Evolutionary conservation across 2,888 invertebrate genomes (phyloP).

Genomic region (Seira sanloemensis): DNA sequence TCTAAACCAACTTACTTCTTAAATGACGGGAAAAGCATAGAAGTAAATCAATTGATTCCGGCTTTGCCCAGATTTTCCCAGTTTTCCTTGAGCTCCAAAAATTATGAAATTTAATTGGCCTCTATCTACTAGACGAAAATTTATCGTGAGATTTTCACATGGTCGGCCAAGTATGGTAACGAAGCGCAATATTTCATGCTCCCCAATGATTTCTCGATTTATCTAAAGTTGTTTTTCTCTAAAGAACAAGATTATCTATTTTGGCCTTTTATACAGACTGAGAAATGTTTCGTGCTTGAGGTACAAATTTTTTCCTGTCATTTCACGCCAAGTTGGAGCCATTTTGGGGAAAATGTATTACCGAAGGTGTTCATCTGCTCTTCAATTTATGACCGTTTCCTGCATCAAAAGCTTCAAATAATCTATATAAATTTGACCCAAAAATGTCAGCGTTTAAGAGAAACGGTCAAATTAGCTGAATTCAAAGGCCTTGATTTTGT

Average conservation of each 20-base stretch:
- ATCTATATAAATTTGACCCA: not conserved
- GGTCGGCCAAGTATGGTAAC: not conserved
- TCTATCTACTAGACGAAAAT: slow-evolving; percentile 1
- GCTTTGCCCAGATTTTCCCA: too few relatives aligned
- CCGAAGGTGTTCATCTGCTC: too few relatives aligned
- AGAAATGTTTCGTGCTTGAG: not conserved
- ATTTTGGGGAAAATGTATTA: not conserved
- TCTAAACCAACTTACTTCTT: not conserved
- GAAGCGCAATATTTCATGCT: not conserved
- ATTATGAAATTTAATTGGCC: slow-evolving; percentile 13
- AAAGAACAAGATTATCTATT: not conserved
- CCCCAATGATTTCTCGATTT: not conserved
- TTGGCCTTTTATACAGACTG: not conserved
- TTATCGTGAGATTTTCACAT: not conserved
- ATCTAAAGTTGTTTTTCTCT: not conserved
- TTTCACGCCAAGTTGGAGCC: not conserved
- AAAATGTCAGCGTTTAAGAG: not conserved
- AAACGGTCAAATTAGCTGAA: not conserved
- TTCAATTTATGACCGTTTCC: too few relatives aligned
- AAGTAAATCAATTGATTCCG: not conserved
- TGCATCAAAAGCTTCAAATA: too few relatives aligned
- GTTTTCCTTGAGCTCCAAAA: not conserved
- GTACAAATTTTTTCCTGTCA: not conserved
- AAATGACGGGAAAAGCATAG: not conserved
- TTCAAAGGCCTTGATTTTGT: too few relatives aligned